phyloP scores from a whole-genome alignment of 2,888 invertebrate species.

The Xiphydria camelus region DNA sequence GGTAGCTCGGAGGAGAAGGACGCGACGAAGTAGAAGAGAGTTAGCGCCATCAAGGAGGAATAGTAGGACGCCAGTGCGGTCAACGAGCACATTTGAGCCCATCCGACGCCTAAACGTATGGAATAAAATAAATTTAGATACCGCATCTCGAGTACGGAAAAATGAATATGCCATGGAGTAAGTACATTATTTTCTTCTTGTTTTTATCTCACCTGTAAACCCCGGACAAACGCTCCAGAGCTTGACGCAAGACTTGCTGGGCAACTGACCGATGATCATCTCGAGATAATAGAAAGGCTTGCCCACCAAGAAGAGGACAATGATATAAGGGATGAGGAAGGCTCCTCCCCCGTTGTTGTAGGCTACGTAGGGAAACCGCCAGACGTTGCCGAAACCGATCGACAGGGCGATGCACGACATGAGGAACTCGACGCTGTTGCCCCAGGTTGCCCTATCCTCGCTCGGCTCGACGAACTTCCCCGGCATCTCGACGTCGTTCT shows the following conservation, averaged over 20 bases:
- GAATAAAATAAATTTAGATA: too few species aligned
- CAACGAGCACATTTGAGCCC: conserved; percentile 57
- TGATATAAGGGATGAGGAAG: conserved; percentile 67
- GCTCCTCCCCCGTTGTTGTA: conserved; percentile 68
- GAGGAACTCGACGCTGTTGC: conserved; percentile 63
- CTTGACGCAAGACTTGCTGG: conserved; percentile 74
- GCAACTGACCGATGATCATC: conserved; percentile 80
- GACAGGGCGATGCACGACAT: conserved; percentile 66
- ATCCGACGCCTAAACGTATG: conserved; percentile 56
- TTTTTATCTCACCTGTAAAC: conserved; percentile 73
- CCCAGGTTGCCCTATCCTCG: conserved; percentile 57
- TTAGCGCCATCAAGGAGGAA: conserved; percentile 73
- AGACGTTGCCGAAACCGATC: conserved; percentile 67
- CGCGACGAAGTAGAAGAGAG: conserved; percentile 72
- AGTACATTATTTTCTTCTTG: too few species aligned
- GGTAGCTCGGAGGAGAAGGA: conserved; percentile 73
- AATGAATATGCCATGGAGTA: too few species aligned
- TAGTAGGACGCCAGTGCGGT: conserved; percentile 68
- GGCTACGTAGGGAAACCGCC: conserved; percentile 67
- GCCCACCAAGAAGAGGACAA: conserved; percentile 66
- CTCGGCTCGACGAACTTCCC: background rate
- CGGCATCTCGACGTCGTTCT: too few species aligned
- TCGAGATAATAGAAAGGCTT: conserved; percentile 82
- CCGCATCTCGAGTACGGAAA: too few species aligned
- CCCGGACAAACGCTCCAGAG: conserved; percentile 68